These are phyloP conservation scores for Drosophila eohydei DNA, from an alignment of 2,888 invertebrate genomes.

Conservation along the genomic window DNA sequence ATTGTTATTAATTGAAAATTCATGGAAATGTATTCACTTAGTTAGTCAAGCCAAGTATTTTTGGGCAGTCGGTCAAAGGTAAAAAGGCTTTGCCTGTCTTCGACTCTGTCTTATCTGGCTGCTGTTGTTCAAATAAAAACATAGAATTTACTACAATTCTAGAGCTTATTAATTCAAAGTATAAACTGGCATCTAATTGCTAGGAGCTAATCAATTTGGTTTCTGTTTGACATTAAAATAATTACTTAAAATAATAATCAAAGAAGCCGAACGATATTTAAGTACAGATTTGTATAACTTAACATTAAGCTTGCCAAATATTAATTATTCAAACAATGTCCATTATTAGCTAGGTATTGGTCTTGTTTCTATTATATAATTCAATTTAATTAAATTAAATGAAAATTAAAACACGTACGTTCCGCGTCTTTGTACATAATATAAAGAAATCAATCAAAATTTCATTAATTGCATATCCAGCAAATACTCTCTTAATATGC, in stretches of 20 bases:
- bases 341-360: too few species aligned
- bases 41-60: not conserved
- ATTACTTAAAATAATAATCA: not conserved
- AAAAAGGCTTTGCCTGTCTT: conserved; percentile 22
- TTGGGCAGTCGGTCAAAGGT: not conserved
- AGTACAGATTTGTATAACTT: not conserved
- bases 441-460: too few species aligned
- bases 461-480: not conserved
- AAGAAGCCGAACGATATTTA: not conserved
- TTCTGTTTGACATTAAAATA: not conserved
- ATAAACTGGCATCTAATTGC: not conserved
- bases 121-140: conserved; percentile 22
- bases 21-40: conserved; percentile 31
- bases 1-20: conserved; percentile 32
- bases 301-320: not conserved
- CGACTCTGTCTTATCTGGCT: conserved; percentile 21
- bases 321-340: not conserved
- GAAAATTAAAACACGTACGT: too few species aligned
- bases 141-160: conserved; percentile 19
- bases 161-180: not conserved
- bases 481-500: not conserved
- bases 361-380: too few species aligned
- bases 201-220: too few species aligned
- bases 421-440: too few species aligned
- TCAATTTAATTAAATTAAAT: too few species aligned